Conservation (phyloP, 2,888 invertebrate species). For the Capitulum mitella region DNA sequence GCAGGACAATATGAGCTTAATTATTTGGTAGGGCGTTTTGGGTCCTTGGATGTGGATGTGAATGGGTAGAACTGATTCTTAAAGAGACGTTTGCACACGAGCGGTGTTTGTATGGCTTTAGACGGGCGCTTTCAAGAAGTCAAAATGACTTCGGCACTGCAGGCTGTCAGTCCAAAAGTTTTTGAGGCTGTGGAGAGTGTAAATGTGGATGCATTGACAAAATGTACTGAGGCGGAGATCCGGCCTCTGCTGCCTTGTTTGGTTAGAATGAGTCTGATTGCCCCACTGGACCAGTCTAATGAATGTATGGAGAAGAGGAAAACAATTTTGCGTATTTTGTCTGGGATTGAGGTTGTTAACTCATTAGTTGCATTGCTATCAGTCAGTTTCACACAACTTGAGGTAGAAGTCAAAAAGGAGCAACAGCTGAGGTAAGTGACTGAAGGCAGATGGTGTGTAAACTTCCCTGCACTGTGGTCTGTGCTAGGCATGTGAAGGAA, state of each 20-base stretch:
- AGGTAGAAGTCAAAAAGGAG: constrained; percentile 86
- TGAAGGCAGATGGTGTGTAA: no score
- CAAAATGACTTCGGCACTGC: constrained; percentile 25
- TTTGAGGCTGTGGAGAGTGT: constrained; percentile 75
- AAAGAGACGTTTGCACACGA: no score
- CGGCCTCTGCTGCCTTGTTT: constrained; percentile 85
- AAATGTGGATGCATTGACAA: constrained; percentile 51
- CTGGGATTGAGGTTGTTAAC: constrained; percentile 88
- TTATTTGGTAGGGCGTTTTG: no score
- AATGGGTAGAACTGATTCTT: no score
- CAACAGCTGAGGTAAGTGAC: constrained; percentile 72
- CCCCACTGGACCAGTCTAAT: constrained; percentile 75
- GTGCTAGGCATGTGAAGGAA: no score
- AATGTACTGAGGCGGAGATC: constrained; percentile 57
- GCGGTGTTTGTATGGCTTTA: no score
- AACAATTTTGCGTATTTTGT: constrained; percentile 77
- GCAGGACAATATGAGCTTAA: no score
- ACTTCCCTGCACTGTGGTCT: no score
- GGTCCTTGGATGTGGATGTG: no score
- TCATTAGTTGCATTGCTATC: constrained; percentile 86
- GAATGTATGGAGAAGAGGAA: constrained; percentile 76
- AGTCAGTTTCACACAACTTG: constrained; percentile 86
- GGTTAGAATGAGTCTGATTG: constrained; percentile 80
- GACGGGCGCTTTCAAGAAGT: no score
- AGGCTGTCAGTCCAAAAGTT: constrained; percentile 58